These are phyloP conservation scores for Phyllotreta cruciferae DNA, from an alignment of 2,888 invertebrate genomes.

Conservation along the genomic window DNA sequence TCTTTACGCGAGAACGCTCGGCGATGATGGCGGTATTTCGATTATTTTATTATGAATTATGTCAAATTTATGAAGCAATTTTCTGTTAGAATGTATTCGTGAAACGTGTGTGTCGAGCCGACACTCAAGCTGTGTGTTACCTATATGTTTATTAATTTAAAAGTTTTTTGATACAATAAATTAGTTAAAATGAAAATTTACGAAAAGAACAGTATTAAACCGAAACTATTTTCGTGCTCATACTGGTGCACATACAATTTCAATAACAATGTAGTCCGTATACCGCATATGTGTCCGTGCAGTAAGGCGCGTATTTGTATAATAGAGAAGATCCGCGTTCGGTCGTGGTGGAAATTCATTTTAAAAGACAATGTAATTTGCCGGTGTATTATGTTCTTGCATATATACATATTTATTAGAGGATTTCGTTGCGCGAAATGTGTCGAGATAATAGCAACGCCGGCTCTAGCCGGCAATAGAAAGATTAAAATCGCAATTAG, in stretches of 20 bases:
- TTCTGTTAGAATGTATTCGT: too few relatives aligned
- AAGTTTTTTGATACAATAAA: too few relatives aligned
- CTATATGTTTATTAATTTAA: too few relatives aligned
- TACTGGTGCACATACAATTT: slow-evolving; percentile 5
- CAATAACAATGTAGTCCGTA: slow-evolving; percentile 14
- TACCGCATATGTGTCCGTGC: slow-evolving; percentile 10
- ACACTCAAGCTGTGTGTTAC: too few relatives aligned
- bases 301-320: slow-evolving; percentile 4
- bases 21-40: too few relatives aligned
- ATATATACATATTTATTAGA: slow-evolving; percentile 6
- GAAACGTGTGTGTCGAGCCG: too few relatives aligned
- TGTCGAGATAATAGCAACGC: slow-evolving; percentile 3
- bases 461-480: slow-evolving; percentile 15
- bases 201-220: background rate
- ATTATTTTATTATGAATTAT: too few relatives aligned
- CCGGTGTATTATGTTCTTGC: slow-evolving; percentile 18
- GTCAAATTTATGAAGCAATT: too few relatives aligned
- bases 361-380: slow-evolving; percentile 36
- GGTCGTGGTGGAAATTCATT: slow-evolving; percentile 39
- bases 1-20: slow-evolving; percentile 24
- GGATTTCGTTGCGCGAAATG: too few relatives aligned
- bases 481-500: slow-evolving; percentile 21
- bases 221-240: slow-evolving; percentile 9
- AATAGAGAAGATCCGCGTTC: slow-evolving; percentile 31
- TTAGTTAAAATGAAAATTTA: too few relatives aligned